Percentiles rank a stretch among this genome's conserved stretches.
These are phyloP conservation scores for Agrypnus murinus DNA, from an alignment of 2,888 invertebrate genomes.

Conservation along the genomic window DNA sequence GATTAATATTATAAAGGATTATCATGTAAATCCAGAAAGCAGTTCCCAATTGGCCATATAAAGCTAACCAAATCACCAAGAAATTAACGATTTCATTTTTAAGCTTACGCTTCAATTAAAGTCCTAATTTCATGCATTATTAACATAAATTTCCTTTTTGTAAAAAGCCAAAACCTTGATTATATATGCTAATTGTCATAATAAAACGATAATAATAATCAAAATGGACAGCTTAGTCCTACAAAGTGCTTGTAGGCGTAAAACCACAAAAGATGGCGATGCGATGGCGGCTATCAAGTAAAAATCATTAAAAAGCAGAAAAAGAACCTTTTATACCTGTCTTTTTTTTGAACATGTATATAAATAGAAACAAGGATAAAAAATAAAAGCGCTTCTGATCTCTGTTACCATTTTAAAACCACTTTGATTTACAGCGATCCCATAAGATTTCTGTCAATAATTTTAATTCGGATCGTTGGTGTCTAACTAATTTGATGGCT, in stretches of 20 bases:
- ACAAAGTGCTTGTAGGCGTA: slow-evolving; percentile 24
- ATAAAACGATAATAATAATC: slow-evolving; percentile 34
- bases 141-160: slow-evolving; percentile 18
- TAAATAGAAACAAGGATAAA: background rate
- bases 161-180: slow-evolving; percentile 30
- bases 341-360: background rate
- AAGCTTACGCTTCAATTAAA: background rate
- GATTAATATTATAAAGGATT: too few relatives aligned
- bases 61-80: background rate
- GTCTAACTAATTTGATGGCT: slow-evolving; percentile 32
- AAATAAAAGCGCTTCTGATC: background rate
- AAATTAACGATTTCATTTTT: background rate
- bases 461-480: slow-evolving; percentile 27
- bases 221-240: slow-evolving; percentile 31
- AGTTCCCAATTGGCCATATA: background rate
- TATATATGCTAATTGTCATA: slow-evolving; percentile 42
- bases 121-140: slow-evolving; percentile 15
- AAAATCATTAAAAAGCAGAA: background rate
- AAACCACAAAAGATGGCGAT: too few relatives aligned
- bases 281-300: background rate
- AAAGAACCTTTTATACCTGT: background rate
- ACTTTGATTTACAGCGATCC: slow-evolving; percentile 12
- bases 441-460: slow-evolving; percentile 25
- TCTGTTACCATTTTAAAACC: slow-evolving; percentile 10
- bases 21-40: background rate